Evolutionary conservation across 2,888 invertebrate species (phyloP).

Genomic region (Gastrophysa polygoni): DNA sequence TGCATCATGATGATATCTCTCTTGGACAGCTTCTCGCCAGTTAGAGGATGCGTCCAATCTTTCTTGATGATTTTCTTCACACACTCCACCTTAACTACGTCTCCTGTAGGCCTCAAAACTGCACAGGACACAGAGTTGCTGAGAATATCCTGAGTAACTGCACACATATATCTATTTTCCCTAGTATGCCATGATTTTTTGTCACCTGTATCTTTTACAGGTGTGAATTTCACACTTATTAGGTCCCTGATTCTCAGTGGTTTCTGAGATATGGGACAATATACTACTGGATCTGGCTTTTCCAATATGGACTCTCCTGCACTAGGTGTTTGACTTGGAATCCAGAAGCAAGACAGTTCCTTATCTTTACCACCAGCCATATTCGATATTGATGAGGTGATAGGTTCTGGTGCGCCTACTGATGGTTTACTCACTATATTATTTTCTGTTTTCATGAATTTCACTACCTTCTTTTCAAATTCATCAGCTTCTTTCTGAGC

Average conservation of each 20-base stretch:
- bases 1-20: slow-evolving; percentile 92
- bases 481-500: slow-evolving; percentile 71
- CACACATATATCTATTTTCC: slow-evolving; percentile 95
- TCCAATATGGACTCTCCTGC: slow-evolving; percentile 70
- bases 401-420: slow-evolving; percentile 50
- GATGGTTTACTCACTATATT: slow-evolving; percentile 67
- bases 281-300: slow-evolving; percentile 80
- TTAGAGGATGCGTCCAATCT: slow-evolving; percentile 95
- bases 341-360: slow-evolving; percentile 93
- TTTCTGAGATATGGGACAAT: slow-evolving; percentile 84
- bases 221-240: slow-evolving; percentile 90
- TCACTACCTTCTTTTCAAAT: slow-evolving; percentile 74
- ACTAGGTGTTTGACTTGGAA: slow-evolving; percentile 91
- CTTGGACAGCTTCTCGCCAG: slow-evolving; percentile 80
- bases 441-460: slow-evolving; percentile 83
- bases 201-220: slow-evolving; percentile 85
- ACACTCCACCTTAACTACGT: slow-evolving; percentile 95
- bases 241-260: slow-evolving; percentile 91
- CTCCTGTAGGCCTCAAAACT: slow-evolving; percentile 86
- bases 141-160: slow-evolving; percentile 94
- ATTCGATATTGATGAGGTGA: slow-evolving; percentile 68
- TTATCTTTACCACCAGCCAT: slow-evolving; percentile 78
- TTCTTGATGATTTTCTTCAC: slow-evolving; percentile 95
- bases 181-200: slow-evolving; percentile 87
- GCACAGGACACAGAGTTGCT: slow-evolving; percentile 95